Base-by-base conservation (phyloP, 2,113 vertebrate genomes). In the Nerophis lumbriciformis region DNA sequence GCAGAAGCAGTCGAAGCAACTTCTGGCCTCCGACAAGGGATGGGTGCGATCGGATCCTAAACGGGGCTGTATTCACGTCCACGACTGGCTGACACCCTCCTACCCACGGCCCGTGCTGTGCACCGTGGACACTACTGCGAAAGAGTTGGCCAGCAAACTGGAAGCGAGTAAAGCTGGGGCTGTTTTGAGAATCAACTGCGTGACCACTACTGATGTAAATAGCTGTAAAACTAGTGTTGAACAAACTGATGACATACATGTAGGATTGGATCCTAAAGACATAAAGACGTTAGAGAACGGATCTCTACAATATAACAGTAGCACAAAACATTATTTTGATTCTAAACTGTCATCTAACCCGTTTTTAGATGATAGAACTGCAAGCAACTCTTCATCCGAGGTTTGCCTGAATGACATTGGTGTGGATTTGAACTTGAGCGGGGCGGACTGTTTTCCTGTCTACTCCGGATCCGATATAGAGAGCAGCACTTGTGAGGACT, bases 31-130 rank as follows among this genome's bases (percentile, higher is more conserved):
- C 11, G 94, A 96, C 71, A 86, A 90, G 67, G 88, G 92, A 28
- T 96, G 93, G 93, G 92, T 95, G 81, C 85, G 92, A 66, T 88
- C 88, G 28, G 92, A 94, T 80, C 89, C 90, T 35, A 90, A 84
- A 79, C 81, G 94, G 58, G 94, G 94, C 45, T 96, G 94, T 73
- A 79, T 96, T 55, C 93, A 95, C 64, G 88, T 96, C 83, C 92
- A 91, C 85, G 84, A 90, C 86, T 81, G 89, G 72, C 88, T 89
- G 75, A 80, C 85, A 72, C 88, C 89, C 67, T 87, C 83, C 59
- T 87, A 88, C 74, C 91, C 92, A 65, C 90, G 93, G 45, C 93
- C 94, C 2, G 92, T 96, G 78, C 90, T 94, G 14, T 95, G 93
- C 87, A 93, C 91, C 0, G 70, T 91, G 88, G 93, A 94, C 76